These are phyloP conservation scores for Galleria mellonella DNA, from an alignment of 1,140 invertebrate genomes.

Conservation along the genomic window DNA sequence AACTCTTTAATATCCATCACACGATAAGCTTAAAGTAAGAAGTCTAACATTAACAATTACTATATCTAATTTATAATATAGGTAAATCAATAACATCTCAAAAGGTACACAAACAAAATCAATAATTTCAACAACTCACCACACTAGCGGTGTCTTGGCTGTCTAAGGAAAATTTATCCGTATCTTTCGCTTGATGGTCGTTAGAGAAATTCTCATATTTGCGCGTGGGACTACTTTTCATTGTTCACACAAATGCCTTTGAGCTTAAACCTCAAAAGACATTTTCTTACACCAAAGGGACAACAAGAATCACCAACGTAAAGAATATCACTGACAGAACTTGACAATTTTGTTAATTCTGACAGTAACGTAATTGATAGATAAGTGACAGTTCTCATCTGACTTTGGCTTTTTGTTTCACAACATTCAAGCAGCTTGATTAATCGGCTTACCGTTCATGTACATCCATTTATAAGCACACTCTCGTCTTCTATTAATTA, in stretches of 20 bases:
- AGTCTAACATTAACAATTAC: constrained; percentile 4
- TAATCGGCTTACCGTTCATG: no score
- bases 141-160: constrained; percentile 72
- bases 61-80: constrained; percentile 9
- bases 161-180: constrained; percentile 68
- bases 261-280: constrained; percentile 51
- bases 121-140: constrained; percentile 68
- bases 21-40: no score
- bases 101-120: constrained; percentile 68
- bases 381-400: no score
- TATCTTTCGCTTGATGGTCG: constrained; percentile 62
- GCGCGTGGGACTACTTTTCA: constrained; percentile 70
- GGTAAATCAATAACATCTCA: constrained; percentile 52
- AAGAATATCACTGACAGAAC: constrained; percentile 39
- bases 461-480: no score
- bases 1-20: no score
- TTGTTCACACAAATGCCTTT: constrained; percentile 54
- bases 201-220: constrained; percentile 71
- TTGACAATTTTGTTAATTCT: background rate
- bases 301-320: constrained; percentile 38
- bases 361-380: no score
- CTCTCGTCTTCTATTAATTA: no score
- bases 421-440: no score
- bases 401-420: no score
- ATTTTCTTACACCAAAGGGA: constrained; percentile 48